phyloP scores from a whole-genome alignment of 2,888 invertebrate species.

The Machimus rusticus region DNA sequence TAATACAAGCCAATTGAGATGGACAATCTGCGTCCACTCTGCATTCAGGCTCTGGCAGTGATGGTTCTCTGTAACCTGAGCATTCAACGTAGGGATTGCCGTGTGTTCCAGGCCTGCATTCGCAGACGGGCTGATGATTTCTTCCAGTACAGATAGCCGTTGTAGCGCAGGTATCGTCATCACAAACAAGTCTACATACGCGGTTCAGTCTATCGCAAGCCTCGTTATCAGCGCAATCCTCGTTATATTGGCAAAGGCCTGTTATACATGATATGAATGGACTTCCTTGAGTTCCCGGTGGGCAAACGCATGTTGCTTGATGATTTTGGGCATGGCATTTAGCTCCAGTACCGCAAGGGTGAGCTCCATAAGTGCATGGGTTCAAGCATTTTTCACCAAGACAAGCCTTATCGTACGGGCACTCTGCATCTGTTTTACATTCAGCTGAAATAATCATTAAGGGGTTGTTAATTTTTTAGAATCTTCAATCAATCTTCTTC shows the following conservation, averaged over 20 bases:
- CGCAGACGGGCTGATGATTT: slow-evolving; percentile 80
- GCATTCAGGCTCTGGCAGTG: slow-evolving; percentile 69
- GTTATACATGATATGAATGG: slow-evolving; percentile 82
- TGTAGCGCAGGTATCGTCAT: slow-evolving; percentile 80
- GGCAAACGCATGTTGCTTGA: slow-evolving; percentile 82
- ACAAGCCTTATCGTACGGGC: slow-evolving; percentile 85
- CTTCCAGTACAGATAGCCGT: slow-evolving; percentile 78
- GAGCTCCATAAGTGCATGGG: slow-evolving; percentile 72
- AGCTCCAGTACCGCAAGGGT: slow-evolving; percentile 81
- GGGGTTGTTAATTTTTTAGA: slow-evolving; percentile 24
- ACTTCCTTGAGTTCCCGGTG: slow-evolving; percentile 84
- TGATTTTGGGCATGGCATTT: slow-evolving; percentile 79
- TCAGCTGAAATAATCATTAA: slow-evolving; percentile 68
- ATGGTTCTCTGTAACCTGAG: slow-evolving; percentile 63
- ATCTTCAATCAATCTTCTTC: background rate
- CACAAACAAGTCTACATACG: slow-evolving; percentile 82
- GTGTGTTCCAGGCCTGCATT: slow-evolving; percentile 75
- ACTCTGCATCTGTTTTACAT: slow-evolving; percentile 79
- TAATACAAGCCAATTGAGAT: slow-evolving; percentile 78
- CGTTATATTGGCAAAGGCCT: slow-evolving; percentile 85
- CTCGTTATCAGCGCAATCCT: slow-evolving; percentile 86
- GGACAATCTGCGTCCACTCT: slow-evolving; percentile 79
- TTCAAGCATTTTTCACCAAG: slow-evolving; percentile 80
- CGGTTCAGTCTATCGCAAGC: slow-evolving; percentile 84
- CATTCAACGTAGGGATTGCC: slow-evolving; percentile 84